These are phyloP conservation scores for Cryptocephalus moraei DNA, from an alignment of 2,888 invertebrate species.

Conservation along the genomic window DNA sequence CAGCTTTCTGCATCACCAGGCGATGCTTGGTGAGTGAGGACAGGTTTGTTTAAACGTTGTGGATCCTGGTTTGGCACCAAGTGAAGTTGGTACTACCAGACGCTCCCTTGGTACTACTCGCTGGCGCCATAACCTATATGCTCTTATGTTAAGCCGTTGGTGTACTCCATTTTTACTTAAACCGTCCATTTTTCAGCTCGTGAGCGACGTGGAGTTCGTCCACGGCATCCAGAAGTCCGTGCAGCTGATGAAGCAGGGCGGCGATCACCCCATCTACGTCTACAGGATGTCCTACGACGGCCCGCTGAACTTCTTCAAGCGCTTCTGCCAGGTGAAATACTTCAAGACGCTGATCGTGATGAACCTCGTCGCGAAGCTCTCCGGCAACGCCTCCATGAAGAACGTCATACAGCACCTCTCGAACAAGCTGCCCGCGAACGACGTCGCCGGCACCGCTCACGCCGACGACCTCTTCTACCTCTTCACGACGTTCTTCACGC, in stretches of 20 bases:
- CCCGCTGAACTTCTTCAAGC: slow-evolving; percentile 24
- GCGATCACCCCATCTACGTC: slow-evolving; percentile 22
- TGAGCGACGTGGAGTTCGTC: slow-evolving; percentile 29
- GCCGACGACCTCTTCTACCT: slow-evolving; percentile 30
- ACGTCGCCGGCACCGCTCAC: slow-evolving; percentile 24
- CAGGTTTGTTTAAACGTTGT: too few species aligned
- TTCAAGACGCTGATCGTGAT: slow-evolving; percentile 20
- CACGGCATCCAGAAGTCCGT: slow-evolving; percentile 23
- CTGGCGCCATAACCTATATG: too few species aligned
- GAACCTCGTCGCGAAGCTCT: slow-evolving; percentile 19
- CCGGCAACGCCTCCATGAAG: slow-evolving; percentile 15
- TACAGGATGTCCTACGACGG: slow-evolving; percentile 27
- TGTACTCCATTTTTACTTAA: too few species aligned
- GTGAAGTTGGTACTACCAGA: too few species aligned
- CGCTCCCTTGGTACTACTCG: too few species aligned
- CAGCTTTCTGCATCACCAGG: too few species aligned
- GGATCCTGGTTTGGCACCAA: too few species aligned
- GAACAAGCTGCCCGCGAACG: slow-evolving; percentile 13
- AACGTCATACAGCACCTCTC: slow-evolving; percentile 13
- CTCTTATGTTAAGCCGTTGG: too few species aligned
- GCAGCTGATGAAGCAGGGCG: slow-evolving; percentile 15
- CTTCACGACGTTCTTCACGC: slow-evolving; percentile 21
- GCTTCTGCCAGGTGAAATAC: slow-evolving; percentile 18
- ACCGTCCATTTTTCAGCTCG: slow-evolving; percentile 24
- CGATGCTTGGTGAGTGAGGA: too few species aligned